Conservation (phyloP, 2,888 invertebrate genomes). For the Zaprionus obscuricornis region DNA sequence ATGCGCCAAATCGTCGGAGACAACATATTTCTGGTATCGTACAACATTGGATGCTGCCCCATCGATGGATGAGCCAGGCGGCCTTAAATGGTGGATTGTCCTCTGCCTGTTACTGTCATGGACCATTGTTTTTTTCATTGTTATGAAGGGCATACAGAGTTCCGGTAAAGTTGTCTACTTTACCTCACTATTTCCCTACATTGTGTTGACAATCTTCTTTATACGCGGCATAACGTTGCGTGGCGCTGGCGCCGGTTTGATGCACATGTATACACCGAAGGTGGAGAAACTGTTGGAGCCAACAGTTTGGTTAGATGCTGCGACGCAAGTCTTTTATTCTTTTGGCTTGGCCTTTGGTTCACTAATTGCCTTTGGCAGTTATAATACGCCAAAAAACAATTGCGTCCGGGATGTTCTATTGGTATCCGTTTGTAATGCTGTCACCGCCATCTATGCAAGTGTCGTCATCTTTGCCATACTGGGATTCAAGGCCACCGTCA, state of each 20-base stretch:
- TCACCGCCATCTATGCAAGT: slow-evolving; percentile 97
- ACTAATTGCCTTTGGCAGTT: slow-evolving; percentile 97
- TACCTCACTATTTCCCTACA: slow-evolving; percentile 97
- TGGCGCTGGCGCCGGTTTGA: slow-evolving; percentile 93
- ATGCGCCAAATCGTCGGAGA: slow-evolving; percentile 92
- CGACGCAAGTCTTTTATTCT: slow-evolving; percentile 98
- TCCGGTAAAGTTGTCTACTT: slow-evolving; percentile 98
- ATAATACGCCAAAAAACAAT: slow-evolving; percentile 97
- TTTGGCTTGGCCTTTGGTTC: slow-evolving; percentile 98
- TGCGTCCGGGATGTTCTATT: slow-evolving; percentile 95
- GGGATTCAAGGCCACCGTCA: slow-evolving; percentile 97
- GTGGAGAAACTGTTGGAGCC: slow-evolving; percentile 94
- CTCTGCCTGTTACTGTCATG: slow-evolving; percentile 94
- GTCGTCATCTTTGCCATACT: slow-evolving; percentile 97
- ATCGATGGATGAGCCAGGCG: slow-evolving; percentile 92
- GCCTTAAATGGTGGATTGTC: slow-evolving; percentile 96
- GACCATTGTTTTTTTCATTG: slow-evolving; percentile 96
- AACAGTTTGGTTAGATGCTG: slow-evolving; percentile 97
- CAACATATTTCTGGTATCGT: slow-evolving; percentile 96
- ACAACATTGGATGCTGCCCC: slow-evolving; percentile 94
- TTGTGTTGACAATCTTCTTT: slow-evolving; percentile 97
- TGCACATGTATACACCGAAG: slow-evolving; percentile 97
- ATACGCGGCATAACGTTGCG: slow-evolving; percentile 93
- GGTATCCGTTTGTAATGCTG: slow-evolving; percentile 95
- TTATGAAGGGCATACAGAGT: slow-evolving; percentile 98